A percentile compares a stretch with the other conserved stretches of the same genome.
Evolutionary conservation across 2,888 invertebrate genomes (phyloP).

Genomic region (Apotomis betuletana): DNA sequence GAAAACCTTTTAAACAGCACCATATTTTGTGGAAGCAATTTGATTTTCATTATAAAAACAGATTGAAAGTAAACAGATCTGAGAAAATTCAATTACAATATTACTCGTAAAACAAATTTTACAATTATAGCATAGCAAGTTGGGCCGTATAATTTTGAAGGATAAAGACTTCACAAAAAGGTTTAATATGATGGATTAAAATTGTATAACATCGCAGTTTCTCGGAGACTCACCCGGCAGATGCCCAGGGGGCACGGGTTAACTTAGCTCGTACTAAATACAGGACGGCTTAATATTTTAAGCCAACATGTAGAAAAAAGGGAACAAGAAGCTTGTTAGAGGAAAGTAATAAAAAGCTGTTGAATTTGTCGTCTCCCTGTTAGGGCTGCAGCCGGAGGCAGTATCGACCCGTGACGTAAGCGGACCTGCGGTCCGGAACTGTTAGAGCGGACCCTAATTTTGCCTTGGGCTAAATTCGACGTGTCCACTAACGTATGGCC

Average conservation of each 20-base stretch:
- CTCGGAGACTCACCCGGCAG: neutral
- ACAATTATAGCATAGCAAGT: no score
- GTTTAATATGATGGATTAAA: constrained; percentile 9
- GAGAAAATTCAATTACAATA: no score
- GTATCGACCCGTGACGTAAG: constrained; percentile 74
- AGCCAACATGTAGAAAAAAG: constrained; percentile 43
- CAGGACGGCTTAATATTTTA: constrained; percentile 41
- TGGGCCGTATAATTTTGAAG: neutral
- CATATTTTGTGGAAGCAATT: no score
- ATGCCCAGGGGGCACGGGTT: constrained; percentile 21
- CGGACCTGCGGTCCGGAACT: constrained; percentile 40
- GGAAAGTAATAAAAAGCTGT: constrained; percentile 63
- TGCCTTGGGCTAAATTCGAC: neutral
- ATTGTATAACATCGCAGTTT: no score
- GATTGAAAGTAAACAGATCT: no score
- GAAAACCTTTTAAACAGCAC: no score
- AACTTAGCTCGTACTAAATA: constrained; percentile 31
- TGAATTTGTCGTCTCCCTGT: constrained; percentile 55
- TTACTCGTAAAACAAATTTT: no score
- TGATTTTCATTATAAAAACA: no score
- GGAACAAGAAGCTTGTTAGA: constrained; percentile 52
- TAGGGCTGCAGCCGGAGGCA: constrained; percentile 53
- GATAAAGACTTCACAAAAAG: neutral
- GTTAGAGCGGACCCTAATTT: constrained; percentile 31
- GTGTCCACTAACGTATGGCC: no score